Conservation (phyloP, 1,140 invertebrate genomes). For the Bombus picipes region DNA sequence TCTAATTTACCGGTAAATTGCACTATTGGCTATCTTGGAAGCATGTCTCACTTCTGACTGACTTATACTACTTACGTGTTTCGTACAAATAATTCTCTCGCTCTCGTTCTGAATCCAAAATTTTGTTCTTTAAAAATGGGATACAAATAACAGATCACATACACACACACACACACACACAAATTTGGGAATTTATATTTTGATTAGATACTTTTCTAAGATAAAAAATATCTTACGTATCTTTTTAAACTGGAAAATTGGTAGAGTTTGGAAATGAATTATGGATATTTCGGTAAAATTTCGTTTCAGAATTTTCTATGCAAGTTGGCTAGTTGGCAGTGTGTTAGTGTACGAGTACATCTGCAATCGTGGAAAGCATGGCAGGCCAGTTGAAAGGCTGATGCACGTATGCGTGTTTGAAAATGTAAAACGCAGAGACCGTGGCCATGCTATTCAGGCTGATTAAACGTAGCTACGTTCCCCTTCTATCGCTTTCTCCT, state of each 20-base stretch:
- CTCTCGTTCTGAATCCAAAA: not conserved
- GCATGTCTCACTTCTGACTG: not conserved
- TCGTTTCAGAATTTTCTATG: not conserved
- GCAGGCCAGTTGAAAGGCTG: not conserved
- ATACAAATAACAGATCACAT: not conserved
- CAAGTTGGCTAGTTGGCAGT: not conserved
- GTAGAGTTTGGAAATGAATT: not conserved
- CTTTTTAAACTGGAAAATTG: not conserved
- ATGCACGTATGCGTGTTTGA: not conserved
- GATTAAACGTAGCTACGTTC: conserved; percentile 1
- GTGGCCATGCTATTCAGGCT: conserved; percentile 3
- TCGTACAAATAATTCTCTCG: not conserved
- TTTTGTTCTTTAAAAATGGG: not conserved
- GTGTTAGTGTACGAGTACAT: not conserved
- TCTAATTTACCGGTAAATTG: not conserved
- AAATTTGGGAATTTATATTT: too few species aligned
- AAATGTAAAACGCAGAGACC: conserved; percentile 7
- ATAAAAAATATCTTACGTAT: too few species aligned
- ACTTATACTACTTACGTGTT: not conserved
- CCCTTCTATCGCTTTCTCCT: not conserved
- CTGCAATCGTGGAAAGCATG: not conserved
- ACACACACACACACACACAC: fast-evolving
- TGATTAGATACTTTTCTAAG: too few species aligned
- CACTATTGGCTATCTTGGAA: not conserved
- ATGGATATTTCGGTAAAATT: not conserved